Evolutionary conservation across 2,888 invertebrate species (phyloP).

Genomic region (Stenodema calcarata): DNA sequence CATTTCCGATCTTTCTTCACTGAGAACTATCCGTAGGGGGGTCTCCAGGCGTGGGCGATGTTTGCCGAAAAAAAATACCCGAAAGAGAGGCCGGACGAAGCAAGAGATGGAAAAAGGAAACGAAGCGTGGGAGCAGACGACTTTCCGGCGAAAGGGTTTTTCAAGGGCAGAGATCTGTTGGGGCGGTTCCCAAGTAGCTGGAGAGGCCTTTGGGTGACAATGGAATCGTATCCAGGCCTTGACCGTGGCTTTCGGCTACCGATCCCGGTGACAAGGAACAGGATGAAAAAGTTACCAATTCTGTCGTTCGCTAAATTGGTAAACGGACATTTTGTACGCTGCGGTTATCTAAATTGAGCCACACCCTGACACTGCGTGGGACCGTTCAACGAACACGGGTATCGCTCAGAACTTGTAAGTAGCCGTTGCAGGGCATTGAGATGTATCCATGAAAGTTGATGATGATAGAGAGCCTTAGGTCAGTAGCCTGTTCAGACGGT

Average conservation of each 20-base stretch:
- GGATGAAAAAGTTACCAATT: too few species aligned
- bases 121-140: not conserved
- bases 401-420: too few species aligned
- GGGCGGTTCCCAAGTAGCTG: not conserved
- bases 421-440: too few species aligned
- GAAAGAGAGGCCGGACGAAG: not conserved
- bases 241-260: not conserved
- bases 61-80: not conserved
- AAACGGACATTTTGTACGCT: too few species aligned
- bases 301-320: too few species aligned
- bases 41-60: not conserved
- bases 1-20: slow-evolving; percentile 19
- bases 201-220: not conserved
- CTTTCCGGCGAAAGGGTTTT: not conserved
- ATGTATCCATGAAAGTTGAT: too few species aligned
- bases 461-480: too few species aligned
- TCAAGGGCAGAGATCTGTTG: not conserved
- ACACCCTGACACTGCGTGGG: too few species aligned
- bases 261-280: too few species aligned
- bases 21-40: not conserved
- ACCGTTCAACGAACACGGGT: too few species aligned
- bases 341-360: too few species aligned
- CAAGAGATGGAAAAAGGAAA: not conserved
- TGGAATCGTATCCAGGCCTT: not conserved
- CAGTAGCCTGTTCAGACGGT: too few species aligned